phyloP scores from a whole-genome alignment of 2,888 invertebrate species.

The Euproctis similis region DNA sequence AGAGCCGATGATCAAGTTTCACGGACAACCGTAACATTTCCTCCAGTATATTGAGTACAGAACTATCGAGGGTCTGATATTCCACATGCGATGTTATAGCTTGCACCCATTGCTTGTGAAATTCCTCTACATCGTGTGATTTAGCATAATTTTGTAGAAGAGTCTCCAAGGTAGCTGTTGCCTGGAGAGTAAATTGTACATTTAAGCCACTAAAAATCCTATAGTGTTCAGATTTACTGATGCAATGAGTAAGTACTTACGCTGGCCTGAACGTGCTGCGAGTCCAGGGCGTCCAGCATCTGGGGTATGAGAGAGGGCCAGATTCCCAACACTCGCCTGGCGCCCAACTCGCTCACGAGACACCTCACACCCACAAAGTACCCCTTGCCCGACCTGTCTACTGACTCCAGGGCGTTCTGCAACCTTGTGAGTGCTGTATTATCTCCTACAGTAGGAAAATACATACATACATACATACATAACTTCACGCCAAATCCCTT shows the following conservation, averaged over 20 bases:
- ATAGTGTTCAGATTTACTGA: no score
- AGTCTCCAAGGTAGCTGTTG: constrained; percentile 37
- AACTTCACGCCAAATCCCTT: no score
- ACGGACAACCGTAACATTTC: constrained; percentile 37
- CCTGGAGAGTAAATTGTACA: no score
- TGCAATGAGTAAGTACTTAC: constrained; percentile 26
- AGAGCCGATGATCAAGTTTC: constrained; percentile 25
- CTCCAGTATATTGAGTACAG: constrained; percentile 36
- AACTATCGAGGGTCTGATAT: constrained; percentile 14
- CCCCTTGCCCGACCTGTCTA: constrained; percentile 35
- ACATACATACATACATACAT: no score
- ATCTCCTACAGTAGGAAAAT: constrained; percentile 36
- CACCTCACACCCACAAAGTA: constrained; percentile 38
- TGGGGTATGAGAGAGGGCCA: constrained; percentile 2
- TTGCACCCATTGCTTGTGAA: constrained; percentile 30
- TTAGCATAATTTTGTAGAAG: constrained; percentile 30
- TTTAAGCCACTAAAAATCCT: no score
- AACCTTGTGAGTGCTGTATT: constrained; percentile 31
- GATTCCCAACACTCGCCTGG: constrained; percentile 8
- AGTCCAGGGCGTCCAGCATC: constrained; percentile 15
- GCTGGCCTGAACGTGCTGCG: constrained; percentile 42
- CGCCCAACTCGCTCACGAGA: constrained; percentile 29
- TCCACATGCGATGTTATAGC: constrained; percentile 27
- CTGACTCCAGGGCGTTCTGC: constrained; percentile 37
- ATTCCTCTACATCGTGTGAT: constrained; percentile 12